Percentiles rank a stretch among this genome's conserved stretches.
Evolutionary conservation across 2,797 vertebrate genomes (phyloP).

Genomic region (Neoniphon sammara): DNA sequence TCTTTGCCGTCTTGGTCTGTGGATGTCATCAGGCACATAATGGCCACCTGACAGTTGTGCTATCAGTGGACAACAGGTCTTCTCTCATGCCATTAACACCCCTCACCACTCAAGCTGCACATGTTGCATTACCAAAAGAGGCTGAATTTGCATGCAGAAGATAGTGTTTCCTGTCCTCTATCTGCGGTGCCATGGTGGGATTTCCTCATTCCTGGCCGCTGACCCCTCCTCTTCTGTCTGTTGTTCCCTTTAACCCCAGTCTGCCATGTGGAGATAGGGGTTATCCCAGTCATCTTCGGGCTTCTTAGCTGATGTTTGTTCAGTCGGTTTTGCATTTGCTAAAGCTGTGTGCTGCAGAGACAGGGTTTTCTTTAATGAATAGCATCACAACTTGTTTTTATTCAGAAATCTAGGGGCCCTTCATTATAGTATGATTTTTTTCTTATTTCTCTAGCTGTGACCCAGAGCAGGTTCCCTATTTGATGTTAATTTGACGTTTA

Average conservation of each 20-base stretch:
- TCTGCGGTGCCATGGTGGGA: slow-evolving; percentile 72
- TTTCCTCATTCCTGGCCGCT: slow-evolving; percentile 79
- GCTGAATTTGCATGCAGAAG: slow-evolving; percentile 71
- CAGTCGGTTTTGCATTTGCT: slow-evolving; percentile 39
- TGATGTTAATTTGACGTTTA: too few species aligned
- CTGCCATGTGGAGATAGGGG: slow-evolving; percentile 69
- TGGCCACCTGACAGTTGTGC: slow-evolving; percentile 62
- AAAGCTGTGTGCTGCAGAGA: slow-evolving; percentile 28
- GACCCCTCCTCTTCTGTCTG: slow-evolving; percentile 63
- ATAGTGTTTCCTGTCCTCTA: slow-evolving; percentile 71
- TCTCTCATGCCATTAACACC: slow-evolving; percentile 50
- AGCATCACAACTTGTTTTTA: slow-evolving; percentile 32
- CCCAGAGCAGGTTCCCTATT: too few species aligned
- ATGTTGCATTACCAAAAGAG: slow-evolving; percentile 35
- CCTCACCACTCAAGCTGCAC: slow-evolving; percentile 46
- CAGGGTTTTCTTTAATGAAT: slow-evolving; percentile 16
- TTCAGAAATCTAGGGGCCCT: slow-evolving; percentile 8
- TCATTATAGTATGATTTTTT: background rate
- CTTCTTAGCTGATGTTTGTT: slow-evolving; percentile 45
- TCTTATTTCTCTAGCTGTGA: too few species aligned
- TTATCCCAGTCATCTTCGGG: slow-evolving; percentile 58
- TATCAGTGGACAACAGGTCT: slow-evolving; percentile 70
- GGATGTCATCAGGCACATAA: slow-evolving; percentile 66
- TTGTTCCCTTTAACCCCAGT: slow-evolving; percentile 49
- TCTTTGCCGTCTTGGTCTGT: slow-evolving; percentile 43